Evolutionary conservation across 1,140 invertebrate genomes (phyloP), one percentile per base, ranked within the genome.

Genomic region (Drosophila tropicalis): DNA sequence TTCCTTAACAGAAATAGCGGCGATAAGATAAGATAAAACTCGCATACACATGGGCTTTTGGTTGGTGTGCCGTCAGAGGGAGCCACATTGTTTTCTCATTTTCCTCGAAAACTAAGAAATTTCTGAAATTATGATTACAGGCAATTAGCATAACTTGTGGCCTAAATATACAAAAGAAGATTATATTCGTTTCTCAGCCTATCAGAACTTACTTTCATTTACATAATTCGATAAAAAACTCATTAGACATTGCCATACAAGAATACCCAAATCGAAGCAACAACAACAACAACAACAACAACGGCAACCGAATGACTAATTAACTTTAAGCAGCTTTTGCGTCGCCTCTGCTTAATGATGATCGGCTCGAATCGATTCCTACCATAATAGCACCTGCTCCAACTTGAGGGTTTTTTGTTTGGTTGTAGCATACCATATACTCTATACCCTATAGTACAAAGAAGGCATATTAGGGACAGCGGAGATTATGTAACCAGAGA

Each of bases 211-310:
- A 56, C 55, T 68, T 61, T 40, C 32, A 86, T 86, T 86, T 86
- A 70, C 82, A 86, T 86, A 86, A 86, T 86, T 87, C 82, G 70
- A 86, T 79, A 82, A 79, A 86, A 86, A 76, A 70, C 66, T 79
- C 83, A 86, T 86, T 86, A 86, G 83, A 81, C 17, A 51, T 51
- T 51, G 17, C 17, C 44, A 51, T 51, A 69, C 51, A 66, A 60
- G 44, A 70, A 39, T 51, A 41, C 62, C 61, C 2, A 51, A 70
- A 70, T 19, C 44, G 17, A 67, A 76, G 70, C 57, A 56, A 40
- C 19, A 32, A 13, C 32, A 54, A 60, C 15, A 68, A 39, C 47
- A 17, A 39, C 47, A 17, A 56, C 13, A 65, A 15, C 54, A 56
- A 63, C 44, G 41, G 51, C 61, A 71, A 78, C 75, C 75, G 81